Base-by-base conservation (phyloP, 2,113 vertebrate species). In the Kryptolebias marmoratus region DNA sequence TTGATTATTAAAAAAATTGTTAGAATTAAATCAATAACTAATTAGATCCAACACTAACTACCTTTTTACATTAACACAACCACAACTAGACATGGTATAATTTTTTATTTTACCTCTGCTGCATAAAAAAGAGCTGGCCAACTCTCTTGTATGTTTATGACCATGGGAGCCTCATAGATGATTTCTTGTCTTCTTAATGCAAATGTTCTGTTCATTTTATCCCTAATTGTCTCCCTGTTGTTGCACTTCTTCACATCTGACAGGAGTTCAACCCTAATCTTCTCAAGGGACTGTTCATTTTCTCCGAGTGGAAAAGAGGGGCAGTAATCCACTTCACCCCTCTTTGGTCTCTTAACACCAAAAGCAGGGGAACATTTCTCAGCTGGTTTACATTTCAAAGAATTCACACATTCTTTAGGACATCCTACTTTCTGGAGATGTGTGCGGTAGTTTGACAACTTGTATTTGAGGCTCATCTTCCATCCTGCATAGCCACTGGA, bases 381-480 rank as follows among this genome's bases (percentile, higher is more conserved):
- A 39, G 1, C 49, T 55, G 68, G 62, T 71, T 78, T 66, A 49
- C 61, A 0, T 48, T 54, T 78, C 49, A 78, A 48, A 78, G 68
- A 7, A 66, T 78, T 78, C 14, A 66, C 68, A 55, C 62, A 66
- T 45, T 71, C 75, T 48, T 71, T 62, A 61, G 62, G 68, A 47
- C 65, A 75, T 56, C 65, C 73, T n/a, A 61, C 57, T 68, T 75
- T 75, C 14, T 56, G 5, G 18, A 68, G 58, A 27, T 56, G 65
- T 28, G 64, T 75, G 42, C 50, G 57, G 12, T 75, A 63, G 64
- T 75, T 75, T 9, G 73, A 75, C n/a, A 68, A 28, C n/a, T 75
- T 75, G 42, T 75, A 68, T 75, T 68, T 75, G 39, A 68, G 39
- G n/a, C 73, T 68, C 14, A 36, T 55, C 30, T 75, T 75, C 65